Evolutionary conservation across 2,888 invertebrate species (phyloP), one percentile per base, ranked within the genome.

Genomic region (Cylloceria caligata): DNA sequence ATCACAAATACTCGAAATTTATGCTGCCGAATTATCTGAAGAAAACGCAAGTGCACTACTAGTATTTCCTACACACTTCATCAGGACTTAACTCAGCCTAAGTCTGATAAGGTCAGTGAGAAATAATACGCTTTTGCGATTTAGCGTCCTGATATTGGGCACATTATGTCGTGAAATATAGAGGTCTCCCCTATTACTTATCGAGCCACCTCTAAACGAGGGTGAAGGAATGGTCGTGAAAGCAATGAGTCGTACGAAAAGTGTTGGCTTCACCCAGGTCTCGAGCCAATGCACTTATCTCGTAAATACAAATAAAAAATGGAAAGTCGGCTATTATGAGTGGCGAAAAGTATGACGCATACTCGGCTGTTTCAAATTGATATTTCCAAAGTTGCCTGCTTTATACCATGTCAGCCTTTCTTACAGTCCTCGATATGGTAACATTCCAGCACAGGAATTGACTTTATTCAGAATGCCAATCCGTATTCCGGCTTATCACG

Each of bases 231-330:
- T 69, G 78, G 74, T 78, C 64, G 69, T 57, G 30, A 13, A 34
- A 34, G 68, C 57, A 65, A 78, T 69, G 21, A 73, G 34, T 67
- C 16, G 49, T 67, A 47, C 49, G 75, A 19, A 68, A 52, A 64
- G 36, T 52, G 52, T 36, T 45, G 34, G 39, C 47, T 6, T 21
- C 19, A 6, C 16, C 42, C 45, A 77, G 55, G 75, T 19, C 34
- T 27, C 55, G 73, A 76, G 45, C 73, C 73, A 68, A 60, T 82
- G 78, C 78, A 82, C 81, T 75, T 60, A 74, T 21, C 45, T 71
- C 84, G 88, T 90, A 91, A 91, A 91, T 90, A 89, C 88, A 92
- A 91, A 91, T 92, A 91, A 91, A n/a, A 92, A 91, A 92, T 92
- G 90, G 91, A 92, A 92, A 92, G 92, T 92, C 88, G 91, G 88